Percentiles rank a stretch among this genome's conserved stretches.
Conservation (phyloP, 92 coral and sea anemone species). For the Desmophyllum pertusum region DNA sequence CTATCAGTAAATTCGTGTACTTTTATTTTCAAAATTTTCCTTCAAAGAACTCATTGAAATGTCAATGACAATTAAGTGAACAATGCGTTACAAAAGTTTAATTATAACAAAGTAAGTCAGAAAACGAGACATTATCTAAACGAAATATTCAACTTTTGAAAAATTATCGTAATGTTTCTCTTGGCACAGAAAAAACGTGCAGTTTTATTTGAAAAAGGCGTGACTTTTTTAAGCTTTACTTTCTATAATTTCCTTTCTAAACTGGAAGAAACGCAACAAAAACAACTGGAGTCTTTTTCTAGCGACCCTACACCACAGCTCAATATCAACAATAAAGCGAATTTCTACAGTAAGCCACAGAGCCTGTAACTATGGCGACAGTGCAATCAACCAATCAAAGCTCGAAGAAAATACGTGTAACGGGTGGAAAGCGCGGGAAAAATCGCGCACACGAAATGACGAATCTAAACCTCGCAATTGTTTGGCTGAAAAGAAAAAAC, state of each 20-base stretch:
- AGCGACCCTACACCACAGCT: background rate
- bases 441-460: background rate
- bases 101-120: background rate
- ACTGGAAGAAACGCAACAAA: background rate
- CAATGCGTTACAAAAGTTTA: background rate
- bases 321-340: background rate
- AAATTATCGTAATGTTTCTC: background rate
- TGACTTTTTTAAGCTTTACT: background rate
- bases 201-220: background rate
- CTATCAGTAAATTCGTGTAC: background rate
- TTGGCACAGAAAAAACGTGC: background rate
- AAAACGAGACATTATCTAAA: background rate
- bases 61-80: background rate
- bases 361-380: background rate
- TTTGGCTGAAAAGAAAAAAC: background rate
- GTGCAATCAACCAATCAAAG: background rate
- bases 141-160: background rate
- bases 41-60: background rate
- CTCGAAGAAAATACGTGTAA: background rate
- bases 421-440: background rate
- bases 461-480: background rate
- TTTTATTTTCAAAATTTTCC: conserved; percentile 7
- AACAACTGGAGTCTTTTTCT: background rate
- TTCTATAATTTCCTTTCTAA: background rate
- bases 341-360: background rate